Conservation (phyloP, 1,140 invertebrate species). For the Drosophila biarmipes region DNA sequence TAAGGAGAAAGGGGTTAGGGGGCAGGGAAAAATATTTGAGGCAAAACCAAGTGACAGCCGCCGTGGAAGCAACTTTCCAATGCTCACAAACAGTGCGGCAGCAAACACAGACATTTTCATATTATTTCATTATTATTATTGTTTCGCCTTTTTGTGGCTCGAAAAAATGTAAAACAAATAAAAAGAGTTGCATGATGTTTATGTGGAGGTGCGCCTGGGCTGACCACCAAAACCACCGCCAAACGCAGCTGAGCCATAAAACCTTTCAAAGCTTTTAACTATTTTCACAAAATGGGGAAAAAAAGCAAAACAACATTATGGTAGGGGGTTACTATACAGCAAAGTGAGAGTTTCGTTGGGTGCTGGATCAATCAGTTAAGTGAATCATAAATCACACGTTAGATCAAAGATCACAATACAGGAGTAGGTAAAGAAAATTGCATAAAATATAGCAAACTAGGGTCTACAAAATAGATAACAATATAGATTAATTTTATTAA, state of each 20-base stretch:
- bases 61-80: conserved; percentile 75
- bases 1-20: conserved; percentile 2
- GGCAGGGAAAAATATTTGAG: conserved; percentile 31
- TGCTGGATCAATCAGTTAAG: conserved; percentile 12
- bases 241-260: conserved; percentile 53
- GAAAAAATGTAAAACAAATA: conserved; percentile 32
- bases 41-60: conserved; percentile 61
- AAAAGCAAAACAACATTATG: background rate
- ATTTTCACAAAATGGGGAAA: conserved; percentile 16
- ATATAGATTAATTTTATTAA: too few relatives aligned
- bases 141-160: conserved; percentile 53
- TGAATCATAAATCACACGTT: conserved; percentile 4
- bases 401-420: background rate
- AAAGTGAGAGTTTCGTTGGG: conserved; percentile 16
- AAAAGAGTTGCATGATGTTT: conserved; percentile 55
- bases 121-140: conserved; percentile 75
- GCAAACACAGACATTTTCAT: conserved; percentile 44
- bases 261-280: conserved; percentile 40
- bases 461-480: too few relatives aligned
- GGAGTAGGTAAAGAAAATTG: too few relatives aligned
- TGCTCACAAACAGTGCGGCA: conserved; percentile 39
- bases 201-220: conserved; percentile 29
- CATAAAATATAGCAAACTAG: too few relatives aligned
- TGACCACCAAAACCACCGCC: conserved; percentile 43
- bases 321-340: background rate